Evolutionary conservation across 2,888 invertebrate species (phyloP).

Genomic region (Hofmannophila pseudospretella): DNA sequence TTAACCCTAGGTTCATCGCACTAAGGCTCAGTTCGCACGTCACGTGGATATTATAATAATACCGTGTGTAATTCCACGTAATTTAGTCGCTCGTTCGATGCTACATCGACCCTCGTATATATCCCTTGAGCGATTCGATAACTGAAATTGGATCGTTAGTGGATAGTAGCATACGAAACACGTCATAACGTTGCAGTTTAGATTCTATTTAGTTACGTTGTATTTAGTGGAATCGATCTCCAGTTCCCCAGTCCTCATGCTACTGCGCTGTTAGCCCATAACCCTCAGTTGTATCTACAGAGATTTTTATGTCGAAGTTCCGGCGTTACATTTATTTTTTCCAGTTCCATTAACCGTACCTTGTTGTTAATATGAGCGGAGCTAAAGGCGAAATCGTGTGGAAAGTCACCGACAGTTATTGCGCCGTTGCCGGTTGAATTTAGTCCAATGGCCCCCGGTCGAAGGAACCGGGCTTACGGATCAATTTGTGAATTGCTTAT

Average conservation of each 20-base stretch:
- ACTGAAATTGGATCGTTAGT: no score
- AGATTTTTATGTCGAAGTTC: no score
- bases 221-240: no score
- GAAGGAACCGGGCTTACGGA: conserved; percentile 23
- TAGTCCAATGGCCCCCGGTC: conserved; percentile 31
- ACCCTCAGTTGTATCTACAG: no score
- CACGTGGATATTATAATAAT: conserved; percentile 17
- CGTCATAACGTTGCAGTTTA: no score
- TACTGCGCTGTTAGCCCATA: no score
- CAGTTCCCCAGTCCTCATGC: no score
- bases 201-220: no score
- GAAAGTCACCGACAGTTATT: conserved; percentile 46
- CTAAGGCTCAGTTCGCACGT: conserved; percentile 14
- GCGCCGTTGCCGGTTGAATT: conserved; percentile 34
- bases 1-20: no score
- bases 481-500: conserved; percentile 13
- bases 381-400: conserved; percentile 29
- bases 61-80: conserved; percentile 20
- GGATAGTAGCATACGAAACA: no score
- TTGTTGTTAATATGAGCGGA: background rate
- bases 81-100: conserved; percentile 13
- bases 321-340: no score
- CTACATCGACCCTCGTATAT: conserved; percentile 15
- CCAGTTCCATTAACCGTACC: no score
- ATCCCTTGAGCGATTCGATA: conserved; percentile 22